Percentiles rank a stretch among this genome's conserved stretches.
Evolutionary conservation across 2,888 invertebrate genomes (phyloP).

Genomic region (Itoplectis maculator): DNA sequence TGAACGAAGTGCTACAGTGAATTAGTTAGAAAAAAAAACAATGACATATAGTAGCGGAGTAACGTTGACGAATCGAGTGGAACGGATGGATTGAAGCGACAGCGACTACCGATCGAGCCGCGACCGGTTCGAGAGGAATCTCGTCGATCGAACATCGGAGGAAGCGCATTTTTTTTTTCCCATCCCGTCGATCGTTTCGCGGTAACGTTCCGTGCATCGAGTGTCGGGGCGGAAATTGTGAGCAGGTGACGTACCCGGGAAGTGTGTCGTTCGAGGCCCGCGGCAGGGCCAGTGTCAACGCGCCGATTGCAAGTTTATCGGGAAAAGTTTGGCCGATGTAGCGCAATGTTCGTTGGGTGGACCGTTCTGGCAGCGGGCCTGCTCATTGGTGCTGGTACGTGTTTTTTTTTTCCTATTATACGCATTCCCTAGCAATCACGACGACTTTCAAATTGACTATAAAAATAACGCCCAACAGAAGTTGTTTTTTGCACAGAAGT

Average conservation of each 20-base stretch:
- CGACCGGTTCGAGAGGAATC: not conserved
- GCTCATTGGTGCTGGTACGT: slow-evolving; percentile 74
- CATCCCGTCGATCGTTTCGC: not conserved
- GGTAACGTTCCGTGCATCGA: not conserved
- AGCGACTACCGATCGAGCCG: not conserved
- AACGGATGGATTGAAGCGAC: not conserved
- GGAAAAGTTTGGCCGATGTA: slow-evolving; percentile 73
- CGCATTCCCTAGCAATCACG: not conserved
- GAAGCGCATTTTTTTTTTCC: not conserved
- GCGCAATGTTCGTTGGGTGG: slow-evolving; percentile 77
- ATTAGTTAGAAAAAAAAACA: no score
- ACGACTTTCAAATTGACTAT: no score
- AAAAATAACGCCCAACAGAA: no score
- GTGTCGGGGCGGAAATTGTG: slow-evolving; percentile 36
- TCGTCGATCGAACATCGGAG: not conserved
- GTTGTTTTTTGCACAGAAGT: no score
- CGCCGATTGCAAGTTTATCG: slow-evolving; percentile 59
- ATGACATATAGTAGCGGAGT: not conserved
- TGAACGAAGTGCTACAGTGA: no score
- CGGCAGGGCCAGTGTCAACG: slow-evolving; percentile 58
- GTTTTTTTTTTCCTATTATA: not conserved
- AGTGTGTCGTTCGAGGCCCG: slow-evolving; percentile 62
- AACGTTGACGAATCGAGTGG: not conserved
- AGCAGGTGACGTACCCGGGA: slow-evolving; percentile 55
- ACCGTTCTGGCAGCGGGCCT: slow-evolving; percentile 73